Evolutionary conservation across 1,140 invertebrate genomes (phyloP), one percentile per base, ranked within the genome.

Genomic region (Mactra quadrangularis): DNA sequence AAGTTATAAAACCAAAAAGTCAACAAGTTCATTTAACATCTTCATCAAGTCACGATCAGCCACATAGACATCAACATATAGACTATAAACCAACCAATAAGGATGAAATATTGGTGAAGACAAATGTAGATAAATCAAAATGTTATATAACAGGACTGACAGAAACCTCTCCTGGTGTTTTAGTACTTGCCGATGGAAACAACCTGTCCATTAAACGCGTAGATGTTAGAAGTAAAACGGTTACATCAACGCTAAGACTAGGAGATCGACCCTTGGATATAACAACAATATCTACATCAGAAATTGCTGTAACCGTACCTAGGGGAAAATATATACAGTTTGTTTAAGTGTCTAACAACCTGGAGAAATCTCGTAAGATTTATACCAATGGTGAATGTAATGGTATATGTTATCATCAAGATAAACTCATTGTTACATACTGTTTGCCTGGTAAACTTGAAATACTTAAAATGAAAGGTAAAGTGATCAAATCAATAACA

Each of bases 261-360:
- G 29, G 3, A 4, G 13, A 33, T 41, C 0, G 6, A 22, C 62
- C 62, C n/a, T 66, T 9, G 35, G 62, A 66, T 27, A 66, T 66
- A 1, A 66, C 62, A 11, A 9, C 38, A 9, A 29, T 47, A n/a
- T 45, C 35, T 1, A 47, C 7, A 4, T 13, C 38, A 22, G 17
- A 45, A 47, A 3, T 66, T 47, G 62, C 41, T 66, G 35, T 66
- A 1, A 66, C 62, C 7, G 7, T 66, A 27, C 62, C 62, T 11
- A 0, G 1, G 38, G 19, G 22, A 19, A 22, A 47, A 47, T 11
- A 11, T 27, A 25, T 66, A 25, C 35, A 66, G 62, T 47, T 47
- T 25, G 41, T 66, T 7, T 66, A 33, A 33, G 29, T 27, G 22
- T 66, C 62, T 25, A 47, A 45, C 22, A 47, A 22, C 1, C 62